Base-by-base conservation (phyloP, 2,888 invertebrate genomes). In the Sphaerolaimus hirsutus region DNA sequence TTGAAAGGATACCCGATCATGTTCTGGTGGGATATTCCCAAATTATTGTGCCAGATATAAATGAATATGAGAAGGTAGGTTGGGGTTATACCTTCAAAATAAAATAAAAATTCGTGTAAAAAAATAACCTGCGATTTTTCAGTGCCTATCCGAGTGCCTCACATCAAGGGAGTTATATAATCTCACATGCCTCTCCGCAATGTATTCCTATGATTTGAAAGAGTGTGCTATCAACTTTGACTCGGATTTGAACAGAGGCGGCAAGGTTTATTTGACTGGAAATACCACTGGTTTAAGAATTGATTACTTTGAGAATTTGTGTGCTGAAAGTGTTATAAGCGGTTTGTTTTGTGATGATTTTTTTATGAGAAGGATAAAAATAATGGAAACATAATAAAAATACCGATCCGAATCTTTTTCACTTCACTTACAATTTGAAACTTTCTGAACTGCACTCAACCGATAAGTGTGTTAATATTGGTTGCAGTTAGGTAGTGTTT, bases 71-170 rank as follows among this genome's bases (percentile, higher is more conserved):
- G 36, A 2, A 24, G 42, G 48, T 48, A 4, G 5, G 24, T 32
- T 22, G 17, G 3, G 14, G 7, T 32, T 22, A 17, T 22, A 22
- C 37, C 22, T 37, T 22, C 22, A 3, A 21, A 3, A 17, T 23
- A 27, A 23, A 32, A n/a, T 7, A 10, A 23, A 4, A n/a, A 37
- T 37, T 37, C 19, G 10, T 7, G 7, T n/a, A 12, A 40, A 40
- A 19, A 40, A 24, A 25, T 41, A 41, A 37, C 17, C 7, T 37
- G 17, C n/a, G 32, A 32, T 32, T 32, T 48, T 46, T 27, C 27
- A 48, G 49, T 48, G 49, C 22, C 22, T 48, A 29, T 19, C 19
- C 35, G 46, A 48, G 32, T 48, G 49, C 27, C n/a, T 48, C 23
- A 10, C 21, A 14, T 27, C 46, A 14, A 4, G n/a, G 17, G 5